Evolutionary conservation across 2,113 vertebrate genomes (phyloP), one percentile per base, ranked within the genome.

Genomic region (Malurus cyaneus): DNA sequence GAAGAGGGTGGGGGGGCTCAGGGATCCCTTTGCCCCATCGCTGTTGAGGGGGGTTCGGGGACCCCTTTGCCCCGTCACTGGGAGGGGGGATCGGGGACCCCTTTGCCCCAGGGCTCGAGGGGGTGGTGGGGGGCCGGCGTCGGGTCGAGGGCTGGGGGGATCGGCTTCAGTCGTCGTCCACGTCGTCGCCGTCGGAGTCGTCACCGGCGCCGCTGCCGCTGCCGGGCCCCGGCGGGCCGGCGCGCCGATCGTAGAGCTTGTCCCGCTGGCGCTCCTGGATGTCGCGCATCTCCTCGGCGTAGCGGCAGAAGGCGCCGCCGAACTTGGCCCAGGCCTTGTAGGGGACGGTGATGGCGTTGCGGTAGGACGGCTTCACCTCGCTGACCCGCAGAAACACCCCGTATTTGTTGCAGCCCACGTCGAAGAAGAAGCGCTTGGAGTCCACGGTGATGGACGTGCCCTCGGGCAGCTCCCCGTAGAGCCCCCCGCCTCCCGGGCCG

Each of bases 251-350:
- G 89, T 99, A 99, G 81, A 98, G 98, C 96, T 99, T 99, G 74
- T 99, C 99, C 95, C 98, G 93, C 96, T 99, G 98, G 65, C 98
- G 94, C 92, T 99, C 99, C 97, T 99, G 99, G 98, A 99, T 99
- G 97, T 99, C 99, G 90, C 99, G 99, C 99, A 99, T 99, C 98
- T 99, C 99, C 85, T 99, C 99, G 14, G 99, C 99, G 94, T 99
- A 99, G 31, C 98, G 98, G 94, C 98, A 97, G 97, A 99, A 99
- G 10, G 99, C 99, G 6, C 99, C 98, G 16, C 99, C 99, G 93
- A 99, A 99, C 93, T 99, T 99, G 96, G 98, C 96, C 99, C 99
- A 99, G 94, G 99, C 99, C 96, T 99, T 99, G 95, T 99, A 98
- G 8, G 99, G 99, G 52, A 99, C 98, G 60, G 99, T 99, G 98